phyloP scores from a whole-genome alignment of 2,888 invertebrate species.

The Stenichneumon culpator region DNA sequence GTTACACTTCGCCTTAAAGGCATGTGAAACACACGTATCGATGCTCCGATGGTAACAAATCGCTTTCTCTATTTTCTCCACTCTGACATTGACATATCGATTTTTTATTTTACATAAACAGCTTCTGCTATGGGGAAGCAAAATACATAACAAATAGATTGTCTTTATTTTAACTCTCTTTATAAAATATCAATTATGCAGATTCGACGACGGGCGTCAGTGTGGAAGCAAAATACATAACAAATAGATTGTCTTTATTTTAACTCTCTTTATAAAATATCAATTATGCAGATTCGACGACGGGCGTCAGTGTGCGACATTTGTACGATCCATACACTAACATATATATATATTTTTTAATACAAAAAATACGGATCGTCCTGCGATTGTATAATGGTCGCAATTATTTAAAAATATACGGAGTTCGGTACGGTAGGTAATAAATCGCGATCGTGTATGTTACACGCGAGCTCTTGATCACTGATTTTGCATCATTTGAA shows the following conservation, averaged over 20 bases:
- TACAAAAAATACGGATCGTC: neutral
- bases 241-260: neutral
- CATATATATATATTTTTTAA: neutral
- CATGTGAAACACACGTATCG: too few species aligned
- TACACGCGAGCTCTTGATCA: conserved; percentile 27
- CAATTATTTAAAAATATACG: conserved; percentile 16
- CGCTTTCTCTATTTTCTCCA: too few species aligned
- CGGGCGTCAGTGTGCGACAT: neutral
- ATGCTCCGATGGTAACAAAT: too few species aligned
- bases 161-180: conserved; percentile 1
- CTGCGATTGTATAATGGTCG: conserved; percentile 41
- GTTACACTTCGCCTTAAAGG: too few species aligned
- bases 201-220: neutral
- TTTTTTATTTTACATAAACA: too few species aligned
- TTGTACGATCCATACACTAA: neutral
- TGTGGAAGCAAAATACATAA: neutral
- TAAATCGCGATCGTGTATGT: neutral
- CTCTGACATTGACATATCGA: too few species aligned
- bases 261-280: conserved; percentile 20
- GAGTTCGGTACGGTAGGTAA: conserved; percentile 29
- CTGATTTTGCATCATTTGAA: neutral
- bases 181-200: conserved; percentile 42
- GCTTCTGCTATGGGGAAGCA: too few species aligned
- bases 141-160: neutral
- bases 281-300: conserved; percentile 37